Conservation (phyloP, 2,113 vertebrate species). For the Geococcyx californianus region DNA sequence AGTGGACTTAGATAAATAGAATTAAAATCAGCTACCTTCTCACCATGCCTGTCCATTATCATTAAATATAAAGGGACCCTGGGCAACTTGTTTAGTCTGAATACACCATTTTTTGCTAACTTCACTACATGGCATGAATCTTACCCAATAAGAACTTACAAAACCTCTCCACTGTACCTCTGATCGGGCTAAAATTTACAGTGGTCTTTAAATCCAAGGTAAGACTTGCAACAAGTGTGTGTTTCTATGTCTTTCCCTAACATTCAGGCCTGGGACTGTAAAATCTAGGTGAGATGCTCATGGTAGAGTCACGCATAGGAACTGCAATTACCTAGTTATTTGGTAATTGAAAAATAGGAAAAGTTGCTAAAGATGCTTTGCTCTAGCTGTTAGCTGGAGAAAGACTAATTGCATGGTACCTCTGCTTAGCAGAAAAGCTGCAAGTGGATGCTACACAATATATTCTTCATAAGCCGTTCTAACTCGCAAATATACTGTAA, state of each 20-base stretch:
- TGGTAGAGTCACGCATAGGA: not conserved
- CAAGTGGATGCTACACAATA: not conserved
- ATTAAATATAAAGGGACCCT: not conserved
- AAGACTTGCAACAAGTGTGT: not conserved
- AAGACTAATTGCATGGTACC: conserved; percentile 27
- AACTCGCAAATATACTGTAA: conserved; percentile 38
- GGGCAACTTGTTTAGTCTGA: not conserved
- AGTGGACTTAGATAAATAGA: not conserved
- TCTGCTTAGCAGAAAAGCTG: conserved; percentile 7
- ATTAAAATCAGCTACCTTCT: not conserved
- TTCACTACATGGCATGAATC: not conserved
- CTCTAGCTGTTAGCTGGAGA: conserved; percentile 4
- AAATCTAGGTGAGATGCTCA: not conserved
- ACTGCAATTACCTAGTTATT: not conserved
- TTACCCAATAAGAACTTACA: not conserved
- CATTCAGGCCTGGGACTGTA: not conserved
- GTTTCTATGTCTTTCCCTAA: not conserved
- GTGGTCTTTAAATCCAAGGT: not conserved
- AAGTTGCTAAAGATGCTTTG: not conserved
- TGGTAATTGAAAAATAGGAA: not conserved
- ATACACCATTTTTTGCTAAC: too few species aligned
- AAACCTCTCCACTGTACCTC: not conserved
- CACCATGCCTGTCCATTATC: not conserved
- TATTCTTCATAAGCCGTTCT: not conserved
- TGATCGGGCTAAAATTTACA: not conserved